Base-by-base conservation (phyloP, 2,797 vertebrate species). In the Melanitta fusca region DNA sequence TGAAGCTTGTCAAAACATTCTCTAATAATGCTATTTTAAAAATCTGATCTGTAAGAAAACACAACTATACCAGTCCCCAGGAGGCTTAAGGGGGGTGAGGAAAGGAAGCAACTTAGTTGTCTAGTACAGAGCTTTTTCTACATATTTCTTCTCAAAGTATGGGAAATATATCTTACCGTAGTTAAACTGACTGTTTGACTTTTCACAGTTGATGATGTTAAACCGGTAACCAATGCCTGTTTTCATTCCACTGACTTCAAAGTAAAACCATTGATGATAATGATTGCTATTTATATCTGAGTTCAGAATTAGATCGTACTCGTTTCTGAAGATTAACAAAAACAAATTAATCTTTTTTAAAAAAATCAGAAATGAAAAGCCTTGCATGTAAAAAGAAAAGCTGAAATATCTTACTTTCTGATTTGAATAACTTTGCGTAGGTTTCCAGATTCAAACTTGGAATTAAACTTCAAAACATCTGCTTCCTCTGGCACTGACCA, bases 181-280 rank as follows among this genome's bases (percentile, higher is more conserved):
- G 97, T 99, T 99, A 97, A 99, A 99, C 91, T 99, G 99, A 98
- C 99, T 99, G 98, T 99, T 99, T 88, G 99, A 99, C 97, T 99
- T 99, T 96, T 99, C 99, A 98, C 99, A 99, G 97, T 99, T 99
- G 98, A 99, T 99, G 97, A 99, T 99, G 98, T 99, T 99, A 98
- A 99, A 99, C 74, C 99, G 99, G 93, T 99, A 99, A 61, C 97
- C 97, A 54, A 98, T 83, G 43, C 98, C 98, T n/a, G 98, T 98
- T 30, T 98, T 98, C 99, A 99, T 99, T 95, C 99, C 98, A 96
- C 99, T 99, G 96, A 99, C 99, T 98, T 99, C 99, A 91, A 99
- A 99, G 98, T 99, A 99, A 98, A 99, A 99, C 99, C 99, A 99
- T 89, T 99, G 99, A 96, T 99, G 99, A 97, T 99, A 99, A 97